Percentiles rank a stretch among this genome's conserved stretches.
phyloP scores from a whole-genome alignment of 1,140 invertebrate genomes.

The Drosophila grimshawi region DNA sequence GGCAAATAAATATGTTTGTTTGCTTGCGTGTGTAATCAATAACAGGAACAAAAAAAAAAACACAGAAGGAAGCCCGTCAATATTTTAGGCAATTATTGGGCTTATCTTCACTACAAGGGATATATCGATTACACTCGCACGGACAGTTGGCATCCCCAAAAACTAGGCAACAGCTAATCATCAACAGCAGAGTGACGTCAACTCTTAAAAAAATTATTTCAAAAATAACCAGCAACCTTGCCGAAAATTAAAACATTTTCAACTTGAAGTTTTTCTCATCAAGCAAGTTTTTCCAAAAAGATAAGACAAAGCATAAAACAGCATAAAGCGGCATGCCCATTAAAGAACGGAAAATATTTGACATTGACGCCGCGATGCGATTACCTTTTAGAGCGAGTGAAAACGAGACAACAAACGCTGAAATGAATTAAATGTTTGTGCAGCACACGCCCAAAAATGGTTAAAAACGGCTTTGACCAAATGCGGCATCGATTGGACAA shows the following conservation, averaged over 20 bases:
- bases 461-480: conserved; percentile 68
- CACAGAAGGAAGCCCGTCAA: conserved; percentile 51
- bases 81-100: conserved; percentile 23
- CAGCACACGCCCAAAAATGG: conserved; percentile 74
- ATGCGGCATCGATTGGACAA: conserved; percentile 75
- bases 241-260: conserved; percentile 42
- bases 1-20: conserved; percentile 18
- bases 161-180: conserved; percentile 42
- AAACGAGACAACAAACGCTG: conserved; percentile 32
- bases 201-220: conserved; percentile 4
- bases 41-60: conserved; percentile 16
- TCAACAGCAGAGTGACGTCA: conserved; percentile 9
- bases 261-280: not conserved
- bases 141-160: conserved; percentile 25
- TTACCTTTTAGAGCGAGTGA: conserved; percentile 41
- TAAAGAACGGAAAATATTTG: conserved; percentile 73
- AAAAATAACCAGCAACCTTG: conserved; percentile 24
- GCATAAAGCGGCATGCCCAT: conserved; percentile 44
- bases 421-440: conserved; percentile 54
- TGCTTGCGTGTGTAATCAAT: conserved; percentile 48
- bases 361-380: conserved; percentile 52
- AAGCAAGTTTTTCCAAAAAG: conserved; percentile 25
- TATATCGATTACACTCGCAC: conserved; percentile 30
- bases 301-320: conserved; percentile 28
- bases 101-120: conserved; percentile 10